phyloP scores from a whole-genome alignment of 2,888 invertebrate species.

The Cephus pygmeus region DNA sequence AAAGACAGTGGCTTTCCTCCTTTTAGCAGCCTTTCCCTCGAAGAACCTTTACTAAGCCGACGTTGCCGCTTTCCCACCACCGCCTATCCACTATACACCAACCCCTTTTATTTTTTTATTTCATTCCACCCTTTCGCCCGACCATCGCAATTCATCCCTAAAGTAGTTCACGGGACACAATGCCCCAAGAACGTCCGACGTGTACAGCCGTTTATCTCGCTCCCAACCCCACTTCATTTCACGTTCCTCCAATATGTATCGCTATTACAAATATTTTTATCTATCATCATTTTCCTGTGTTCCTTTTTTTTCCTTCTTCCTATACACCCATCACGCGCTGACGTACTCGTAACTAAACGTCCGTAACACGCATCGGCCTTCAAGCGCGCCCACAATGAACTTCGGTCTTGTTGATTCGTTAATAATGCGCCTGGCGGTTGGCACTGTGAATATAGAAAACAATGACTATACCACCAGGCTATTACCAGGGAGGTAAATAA shows the following conservation, averaged over 20 bases:
- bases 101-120: not conserved
- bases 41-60: not conserved
- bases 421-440: constrained; percentile 45
- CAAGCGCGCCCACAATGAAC: constrained; percentile 46
- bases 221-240: not conserved
- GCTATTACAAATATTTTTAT: not conserved
- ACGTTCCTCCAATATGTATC: not conserved
- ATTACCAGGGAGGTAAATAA: constrained; percentile 31
- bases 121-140: not conserved
- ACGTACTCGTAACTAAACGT: constrained; percentile 50
- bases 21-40: not conserved
- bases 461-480: constrained; percentile 34
- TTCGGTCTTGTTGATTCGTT: constrained; percentile 55
- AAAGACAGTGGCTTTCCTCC: not conserved
- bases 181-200: not conserved
- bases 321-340: constrained; percentile 35
- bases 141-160: not conserved
- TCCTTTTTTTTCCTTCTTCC: not conserved
- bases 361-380: constrained; percentile 41
- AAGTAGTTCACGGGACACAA: not conserved
- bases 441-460: constrained; percentile 44
- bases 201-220: not conserved
- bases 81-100: not conserved
- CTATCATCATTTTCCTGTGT: not conserved
- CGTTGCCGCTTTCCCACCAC: not conserved